phyloP scores from a whole-genome alignment of 2,797 vertebrate genomes.

The Premnoplex brunnescens region DNA sequence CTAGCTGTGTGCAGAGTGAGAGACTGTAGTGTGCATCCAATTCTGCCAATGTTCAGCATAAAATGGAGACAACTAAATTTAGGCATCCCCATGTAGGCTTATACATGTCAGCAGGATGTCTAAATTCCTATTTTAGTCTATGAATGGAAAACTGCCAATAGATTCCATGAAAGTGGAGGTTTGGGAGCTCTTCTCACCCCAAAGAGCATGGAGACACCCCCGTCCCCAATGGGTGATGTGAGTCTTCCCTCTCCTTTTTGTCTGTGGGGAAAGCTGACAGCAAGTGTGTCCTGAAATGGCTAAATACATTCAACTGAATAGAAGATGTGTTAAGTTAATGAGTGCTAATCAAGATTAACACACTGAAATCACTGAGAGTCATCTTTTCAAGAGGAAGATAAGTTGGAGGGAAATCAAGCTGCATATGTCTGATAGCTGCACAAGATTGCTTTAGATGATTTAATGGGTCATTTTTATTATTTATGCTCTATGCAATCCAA shows the following conservation, averaged over 20 bases:
- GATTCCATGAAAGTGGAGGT: not conserved
- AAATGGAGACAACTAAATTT: not conserved
- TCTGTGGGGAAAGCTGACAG: not conserved
- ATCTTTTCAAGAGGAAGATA: constrained; percentile 22
- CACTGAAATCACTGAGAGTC: not conserved
- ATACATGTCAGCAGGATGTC: not conserved
- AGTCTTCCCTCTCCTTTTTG: not conserved
- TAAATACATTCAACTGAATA: not conserved
- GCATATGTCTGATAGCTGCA: not conserved
- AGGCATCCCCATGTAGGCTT: not conserved
- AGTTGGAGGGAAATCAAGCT: constrained; percentile 46
- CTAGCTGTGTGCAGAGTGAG: not conserved
- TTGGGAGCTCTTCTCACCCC: not conserved
- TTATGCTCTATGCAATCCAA: not conserved
- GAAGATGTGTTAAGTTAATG: constrained; percentile 2
- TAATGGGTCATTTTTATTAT: constrained; percentile 28
- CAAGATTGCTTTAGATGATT: not conserved
- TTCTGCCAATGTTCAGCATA: not conserved
- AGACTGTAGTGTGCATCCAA: not conserved
- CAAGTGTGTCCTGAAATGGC: not conserved
- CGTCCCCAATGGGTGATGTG: not conserved
- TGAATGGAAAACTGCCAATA: not conserved
- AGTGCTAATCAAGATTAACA: constrained; percentile 47
- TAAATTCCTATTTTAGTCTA: not conserved
- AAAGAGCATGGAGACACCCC: not conserved